A percentile compares a stretch with the other conserved stretches of the same genome.
These are phyloP conservation scores for Orbicella faveolata DNA, from an alignment of 64 coral and sea anemone genomes.

Conservation along the genomic window DNA sequence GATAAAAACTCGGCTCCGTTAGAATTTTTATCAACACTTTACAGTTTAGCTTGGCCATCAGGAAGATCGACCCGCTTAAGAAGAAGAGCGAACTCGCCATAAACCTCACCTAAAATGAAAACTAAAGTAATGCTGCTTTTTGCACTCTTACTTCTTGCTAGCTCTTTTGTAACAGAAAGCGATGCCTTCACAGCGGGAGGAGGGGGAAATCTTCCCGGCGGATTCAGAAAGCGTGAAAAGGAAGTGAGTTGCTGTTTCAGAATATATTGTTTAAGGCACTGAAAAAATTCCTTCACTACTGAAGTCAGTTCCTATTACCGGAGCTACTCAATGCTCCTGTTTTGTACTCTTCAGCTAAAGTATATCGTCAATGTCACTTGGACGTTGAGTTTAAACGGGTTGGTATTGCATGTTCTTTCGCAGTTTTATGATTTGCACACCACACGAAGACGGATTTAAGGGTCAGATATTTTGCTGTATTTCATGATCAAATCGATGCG, in stretches of 20 bases:
- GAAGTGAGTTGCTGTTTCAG: background rate
- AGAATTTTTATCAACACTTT: background rate
- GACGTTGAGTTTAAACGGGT: too few relatives aligned
- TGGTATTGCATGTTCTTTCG: too few relatives aligned
- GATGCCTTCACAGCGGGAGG: constrained; percentile 87
- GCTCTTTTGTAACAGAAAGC: constrained; percentile 55
- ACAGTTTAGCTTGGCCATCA: background rate
- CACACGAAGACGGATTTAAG: too few relatives aligned
- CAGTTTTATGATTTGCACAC: too few relatives aligned
- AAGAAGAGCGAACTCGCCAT: background rate
- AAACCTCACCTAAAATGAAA: constrained; percentile 54
- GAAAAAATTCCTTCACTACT: background rate
- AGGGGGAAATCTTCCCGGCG: constrained; percentile 74
- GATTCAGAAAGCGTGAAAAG: constrained; percentile 48
- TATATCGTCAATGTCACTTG: too few relatives aligned
- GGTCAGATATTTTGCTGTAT: too few relatives aligned
- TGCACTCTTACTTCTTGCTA: constrained; percentile 61
- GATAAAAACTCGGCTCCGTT: background rate
- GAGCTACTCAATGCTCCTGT: too few relatives aligned
- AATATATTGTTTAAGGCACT: background rate
- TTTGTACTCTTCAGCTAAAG: too few relatives aligned
- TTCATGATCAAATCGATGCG: too few relatives aligned
- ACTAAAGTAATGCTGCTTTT: constrained; percentile 52
- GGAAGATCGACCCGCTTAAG: background rate
- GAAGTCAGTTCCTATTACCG: background rate